Percentiles rank a stretch among this genome's conserved stretches.
Evolutionary conservation across 2,888 invertebrate genomes (phyloP).

Genomic region (Microctonus hyperodae): DNA sequence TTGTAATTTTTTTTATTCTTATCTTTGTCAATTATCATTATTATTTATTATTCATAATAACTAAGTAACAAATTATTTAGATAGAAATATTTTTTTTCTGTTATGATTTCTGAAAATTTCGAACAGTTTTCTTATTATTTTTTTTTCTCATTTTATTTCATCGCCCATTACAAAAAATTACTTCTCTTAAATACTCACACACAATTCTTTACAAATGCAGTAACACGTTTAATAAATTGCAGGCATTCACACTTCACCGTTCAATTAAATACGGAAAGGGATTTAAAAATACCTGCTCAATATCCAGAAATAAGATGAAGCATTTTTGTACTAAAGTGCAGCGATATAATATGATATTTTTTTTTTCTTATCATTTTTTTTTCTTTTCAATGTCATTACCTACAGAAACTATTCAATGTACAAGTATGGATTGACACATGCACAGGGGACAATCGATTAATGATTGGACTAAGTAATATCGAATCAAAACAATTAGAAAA

Average conservation of each 20-base stretch:
- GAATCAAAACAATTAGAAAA: conserved; percentile 16
- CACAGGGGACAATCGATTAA: conserved; percentile 44
- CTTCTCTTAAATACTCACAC: conserved; percentile 36
- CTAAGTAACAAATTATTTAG: conserved; percentile 36
- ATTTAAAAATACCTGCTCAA: conserved; percentile 48
- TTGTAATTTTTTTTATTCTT: conserved; percentile 11
- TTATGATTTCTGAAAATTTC: conserved; percentile 34
- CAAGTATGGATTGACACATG: conserved; percentile 52
- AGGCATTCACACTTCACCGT: conserved; percentile 52
- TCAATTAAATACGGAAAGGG: conserved; percentile 47
- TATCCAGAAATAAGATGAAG: conserved; percentile 55
- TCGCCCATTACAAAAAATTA: conserved; percentile 38
- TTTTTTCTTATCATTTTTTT: conserved; percentile 28
- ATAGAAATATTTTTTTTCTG: conserved; percentile 29
- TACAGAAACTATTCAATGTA: conserved; percentile 56
- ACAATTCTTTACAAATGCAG: conserved; percentile 43
- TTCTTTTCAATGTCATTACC: conserved; percentile 49
- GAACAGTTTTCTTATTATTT: conserved; percentile 28
- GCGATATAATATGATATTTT: conserved; percentile 55
- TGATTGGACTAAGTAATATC: conserved; percentile 44
- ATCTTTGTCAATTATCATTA: conserved; percentile 2
- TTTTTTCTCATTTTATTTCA: conserved; percentile 23
- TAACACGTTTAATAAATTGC: conserved; percentile 45
- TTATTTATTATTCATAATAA: conserved; percentile 19
- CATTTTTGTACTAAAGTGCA: conserved; percentile 62